A percentile compares a stretch with the other conserved stretches of the same genome.
phyloP scores from a whole-genome alignment of 2,888 invertebrate genomes.

The Drosophila picticornis region DNA sequence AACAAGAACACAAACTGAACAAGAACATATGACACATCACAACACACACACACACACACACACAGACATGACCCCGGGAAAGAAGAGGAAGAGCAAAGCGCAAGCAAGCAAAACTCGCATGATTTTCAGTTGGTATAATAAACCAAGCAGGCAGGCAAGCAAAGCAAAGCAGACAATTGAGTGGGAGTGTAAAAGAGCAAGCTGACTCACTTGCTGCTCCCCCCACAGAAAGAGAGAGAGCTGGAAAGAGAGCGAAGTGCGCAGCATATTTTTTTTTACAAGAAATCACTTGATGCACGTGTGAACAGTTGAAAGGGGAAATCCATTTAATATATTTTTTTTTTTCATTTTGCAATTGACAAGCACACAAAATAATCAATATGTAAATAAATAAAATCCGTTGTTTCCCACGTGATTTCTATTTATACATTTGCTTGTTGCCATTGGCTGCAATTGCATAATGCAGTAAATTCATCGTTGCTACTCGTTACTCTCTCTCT shows the following conservation, averaged over 20 bases:
- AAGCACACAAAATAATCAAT: constrained; percentile 45
- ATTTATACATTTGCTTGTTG: constrained; percentile 26
- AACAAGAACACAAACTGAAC: constrained; percentile 55
- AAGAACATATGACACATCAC: constrained; percentile 60
- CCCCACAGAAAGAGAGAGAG: not conserved
- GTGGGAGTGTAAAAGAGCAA: constrained; percentile 46
- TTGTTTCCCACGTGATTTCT: constrained; percentile 3
- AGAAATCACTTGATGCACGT: constrained; percentile 51
- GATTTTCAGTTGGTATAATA: constrained; percentile 83
- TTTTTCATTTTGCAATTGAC: constrained; percentile 27
- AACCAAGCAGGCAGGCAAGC: constrained; percentile 31
- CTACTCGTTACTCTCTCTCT: not conserved
- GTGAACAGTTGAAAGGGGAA: constrained; percentile 34
- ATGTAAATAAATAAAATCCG: constrained; percentile 36
- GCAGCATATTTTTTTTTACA: constrained; percentile 47
- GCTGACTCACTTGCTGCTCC: constrained; percentile 32
- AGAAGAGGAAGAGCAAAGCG: constrained; percentile 29
- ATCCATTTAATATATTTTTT: constrained; percentile 6
- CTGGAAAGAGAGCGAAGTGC: constrained; percentile 53
- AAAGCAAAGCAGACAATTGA: constrained; percentile 22
- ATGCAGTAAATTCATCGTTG: constrained; percentile 26
- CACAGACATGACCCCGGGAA: constrained; percentile 54
- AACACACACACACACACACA: constrained; percentile 11
- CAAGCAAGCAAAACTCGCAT: constrained; percentile 65
- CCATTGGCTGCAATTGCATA: constrained; percentile 52